phyloP scores from a whole-genome alignment of 2,888 invertebrate species.

The Tachina grossa region DNA sequence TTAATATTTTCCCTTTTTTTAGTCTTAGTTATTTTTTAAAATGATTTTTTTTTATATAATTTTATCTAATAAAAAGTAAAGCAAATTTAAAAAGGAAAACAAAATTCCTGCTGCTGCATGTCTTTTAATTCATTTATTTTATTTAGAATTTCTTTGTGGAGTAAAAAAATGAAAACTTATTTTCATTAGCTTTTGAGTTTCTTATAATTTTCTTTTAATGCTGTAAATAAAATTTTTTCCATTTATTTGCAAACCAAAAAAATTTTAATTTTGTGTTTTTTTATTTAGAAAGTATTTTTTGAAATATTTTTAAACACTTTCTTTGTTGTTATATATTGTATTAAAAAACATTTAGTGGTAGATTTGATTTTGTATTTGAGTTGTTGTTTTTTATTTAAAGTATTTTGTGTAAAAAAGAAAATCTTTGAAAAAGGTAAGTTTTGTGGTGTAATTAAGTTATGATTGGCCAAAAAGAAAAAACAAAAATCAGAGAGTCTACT shows the following conservation, averaged over 20 bases:
- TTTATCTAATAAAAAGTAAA: conserved; percentile 30
- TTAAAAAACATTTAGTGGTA: conserved; percentile 32
- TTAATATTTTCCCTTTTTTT: conserved; percentile 25
- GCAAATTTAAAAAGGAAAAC: conserved; percentile 1
- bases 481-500: neutral
- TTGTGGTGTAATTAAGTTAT: conserved; percentile 5
- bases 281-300: conserved; percentile 25
- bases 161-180: conserved; percentile 4
- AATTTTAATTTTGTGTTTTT: conserved; percentile 44
- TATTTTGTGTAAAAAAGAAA: conserved; percentile 20
- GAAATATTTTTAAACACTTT: conserved; percentile 28
- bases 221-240: conserved; percentile 62
- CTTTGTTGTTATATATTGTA: conserved; percentile 45
- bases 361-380: conserved; percentile 53
- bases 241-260: conserved; percentile 52
- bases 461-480: neutral
- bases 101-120: conserved; percentile 50
- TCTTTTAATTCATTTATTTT: conserved; percentile 48
- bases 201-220: conserved; percentile 47
- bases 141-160: conserved; percentile 43
- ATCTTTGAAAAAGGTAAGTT: conserved; percentile 51
- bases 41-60: conserved; percentile 25
- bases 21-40: conserved; percentile 28
- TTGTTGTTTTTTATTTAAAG: conserved; percentile 12
- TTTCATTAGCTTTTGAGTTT: conserved; percentile 29